phyloP scores from a whole-genome alignment of 2,113 vertebrate species.

The Tylochromis polylepis region DNA sequence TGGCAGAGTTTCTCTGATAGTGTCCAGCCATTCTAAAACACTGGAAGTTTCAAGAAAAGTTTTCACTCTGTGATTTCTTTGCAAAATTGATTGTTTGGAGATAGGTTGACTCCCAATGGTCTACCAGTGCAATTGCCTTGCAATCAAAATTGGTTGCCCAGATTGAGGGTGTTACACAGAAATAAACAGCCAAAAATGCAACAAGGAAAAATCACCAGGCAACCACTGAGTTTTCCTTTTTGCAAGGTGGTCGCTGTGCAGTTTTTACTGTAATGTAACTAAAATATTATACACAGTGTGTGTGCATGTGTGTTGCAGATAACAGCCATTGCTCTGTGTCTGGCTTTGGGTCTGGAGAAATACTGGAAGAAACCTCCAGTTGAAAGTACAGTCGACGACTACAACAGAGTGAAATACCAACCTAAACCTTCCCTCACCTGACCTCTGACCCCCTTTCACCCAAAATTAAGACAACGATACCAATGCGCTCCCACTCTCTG shows the following conservation, averaged over 20 bases:
- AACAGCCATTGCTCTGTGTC: slow-evolving; percentile 47
- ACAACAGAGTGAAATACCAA: slow-evolving; percentile 59
- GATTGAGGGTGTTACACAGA: background rate
- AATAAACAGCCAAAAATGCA: background rate
- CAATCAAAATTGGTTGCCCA: background rate
- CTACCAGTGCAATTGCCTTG: background rate
- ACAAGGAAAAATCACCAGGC: background rate
- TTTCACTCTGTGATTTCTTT: background rate
- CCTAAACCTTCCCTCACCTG: slow-evolving; percentile 54
- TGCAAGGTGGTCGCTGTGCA: background rate
- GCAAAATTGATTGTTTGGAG: background rate
- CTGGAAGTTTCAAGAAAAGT: background rate
- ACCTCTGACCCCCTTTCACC: background rate
- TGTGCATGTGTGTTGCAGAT: slow-evolving; percentile 43
- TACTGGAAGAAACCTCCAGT: slow-evolving; percentile 42
- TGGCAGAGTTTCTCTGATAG: background rate
- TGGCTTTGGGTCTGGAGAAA: slow-evolving; percentile 52
- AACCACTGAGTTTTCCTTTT: background rate
- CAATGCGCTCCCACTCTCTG: background rate
- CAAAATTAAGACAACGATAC: background rate
- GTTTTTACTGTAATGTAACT: background rate
- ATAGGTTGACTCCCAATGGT: background rate
- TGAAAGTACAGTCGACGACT: slow-evolving; percentile 38
- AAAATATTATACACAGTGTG: background rate
- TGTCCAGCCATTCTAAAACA: background rate